Evolutionary conservation across 2,888 invertebrate genomes (phyloP).

Genomic region (Tineola bisselliella): DNA sequence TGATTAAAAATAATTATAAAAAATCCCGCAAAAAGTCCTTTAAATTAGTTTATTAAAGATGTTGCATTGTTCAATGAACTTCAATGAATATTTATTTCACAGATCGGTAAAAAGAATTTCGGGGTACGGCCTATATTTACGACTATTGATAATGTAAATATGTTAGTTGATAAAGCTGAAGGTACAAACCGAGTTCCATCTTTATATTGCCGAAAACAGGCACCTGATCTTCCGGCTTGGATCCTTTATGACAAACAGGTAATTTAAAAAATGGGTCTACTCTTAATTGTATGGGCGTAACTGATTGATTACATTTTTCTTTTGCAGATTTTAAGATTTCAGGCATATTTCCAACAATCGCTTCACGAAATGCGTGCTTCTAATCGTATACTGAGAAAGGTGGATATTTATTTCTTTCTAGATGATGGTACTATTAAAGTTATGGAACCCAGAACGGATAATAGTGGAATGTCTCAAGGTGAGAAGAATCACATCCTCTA

Average conservation of each 20-base stretch:
- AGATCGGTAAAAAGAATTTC: slow-evolving; percentile 52
- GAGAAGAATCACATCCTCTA: too few relatives aligned
- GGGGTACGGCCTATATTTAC: slow-evolving; percentile 55
- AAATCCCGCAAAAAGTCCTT: too few relatives aligned
- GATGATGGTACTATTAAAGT: slow-evolving; percentile 95
- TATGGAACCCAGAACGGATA: slow-evolving; percentile 79
- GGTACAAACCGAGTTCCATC: slow-evolving; percentile 65
- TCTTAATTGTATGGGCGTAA: too few relatives aligned
- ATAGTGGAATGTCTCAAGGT: slow-evolving; percentile 90
- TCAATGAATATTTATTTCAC: neutral
- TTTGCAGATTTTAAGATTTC: slow-evolving; percentile 75
- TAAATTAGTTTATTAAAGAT: too few relatives aligned
- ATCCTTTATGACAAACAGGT: slow-evolving; percentile 89
- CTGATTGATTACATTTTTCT: neutral
- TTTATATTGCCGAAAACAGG: slow-evolving; percentile 78
- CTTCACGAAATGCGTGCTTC: slow-evolving; percentile 77
- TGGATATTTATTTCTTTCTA: slow-evolving; percentile 85
- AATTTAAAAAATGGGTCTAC: slow-evolving; percentile 15
- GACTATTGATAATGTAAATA: slow-evolving; percentile 43
- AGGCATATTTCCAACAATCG: slow-evolving; percentile 83
- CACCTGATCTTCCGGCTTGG: slow-evolving; percentile 83
- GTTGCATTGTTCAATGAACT: too few relatives aligned
- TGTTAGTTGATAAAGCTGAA: slow-evolving; percentile 53
- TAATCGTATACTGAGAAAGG: slow-evolving; percentile 77
- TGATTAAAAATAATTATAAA: neutral